Base-by-base conservation (phyloP, 2,113 vertebrate genomes). In the Garra rufa region DNA sequence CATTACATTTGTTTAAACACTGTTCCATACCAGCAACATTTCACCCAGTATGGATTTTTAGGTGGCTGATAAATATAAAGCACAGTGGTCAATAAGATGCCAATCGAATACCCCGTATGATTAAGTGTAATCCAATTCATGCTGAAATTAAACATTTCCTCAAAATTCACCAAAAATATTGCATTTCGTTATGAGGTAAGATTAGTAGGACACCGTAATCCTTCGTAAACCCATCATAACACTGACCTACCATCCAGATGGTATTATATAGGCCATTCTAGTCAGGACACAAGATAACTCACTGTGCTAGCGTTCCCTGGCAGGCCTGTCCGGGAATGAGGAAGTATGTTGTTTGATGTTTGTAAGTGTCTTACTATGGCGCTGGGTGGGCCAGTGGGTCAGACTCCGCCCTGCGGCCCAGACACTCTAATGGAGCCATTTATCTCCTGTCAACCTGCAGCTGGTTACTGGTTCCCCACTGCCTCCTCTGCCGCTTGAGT, bases 361-460 rank as follows among this genome's bases (percentile, higher is more conserved):
- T 74, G 41, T 48, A 30, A 70, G 83, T 83, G 76, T 38, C n/a
- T 50, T 55, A 50, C 48, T 43, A 55, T 41, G 21, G 80, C 5
- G 41, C 74, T 43, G 43, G 76, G 44, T 79, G 65, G 57, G 82
- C 85, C 81, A 83, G 65, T 82, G 87, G 87, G 77, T 86, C 85
- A 86, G 82, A 55, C 46, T 43, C 82, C 24, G 9, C 71, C 84
- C 61, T 82, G 13, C 80, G 73, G 86, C 73, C 84, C 82, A 75
- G 70, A 74, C 73, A 28, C 77, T 73, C 28, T 85, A 82, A 88
- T 88, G 76, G 83, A 87, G 81, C 38, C 41, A 86, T 90, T 83
- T 50, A 78, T 89, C 82, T 89, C 74, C 75, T 87, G 88, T 89
- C 89, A 90, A 84, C 59, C 65, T 76, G 80, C 89, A 88, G 87